Conservation (phyloP, 2,888 invertebrate species). For the Tiliacea citrago region DNA sequence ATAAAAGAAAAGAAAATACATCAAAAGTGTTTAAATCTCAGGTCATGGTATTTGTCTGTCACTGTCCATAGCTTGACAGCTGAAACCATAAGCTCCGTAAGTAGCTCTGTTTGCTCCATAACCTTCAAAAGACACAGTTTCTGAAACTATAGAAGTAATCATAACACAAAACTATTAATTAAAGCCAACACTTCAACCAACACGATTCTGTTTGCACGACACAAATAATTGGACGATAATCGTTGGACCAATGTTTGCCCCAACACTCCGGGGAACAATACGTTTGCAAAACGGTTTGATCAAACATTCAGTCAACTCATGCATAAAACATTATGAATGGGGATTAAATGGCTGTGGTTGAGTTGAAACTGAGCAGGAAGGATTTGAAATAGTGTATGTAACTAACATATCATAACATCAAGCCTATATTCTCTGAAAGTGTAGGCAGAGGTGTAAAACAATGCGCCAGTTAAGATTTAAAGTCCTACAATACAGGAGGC, state of each 20-base stretch:
- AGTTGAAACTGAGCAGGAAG: conserved; percentile 5
- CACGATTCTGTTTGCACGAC: conserved; percentile 31
- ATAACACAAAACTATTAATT: neutral
- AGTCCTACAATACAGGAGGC: too few species aligned
- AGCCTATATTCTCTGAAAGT: neutral
- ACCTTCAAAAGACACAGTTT: neutral
- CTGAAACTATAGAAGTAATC: neutral
- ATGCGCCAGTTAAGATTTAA: neutral
- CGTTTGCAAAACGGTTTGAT: conserved; percentile 38
- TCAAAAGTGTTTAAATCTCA: too few species aligned
- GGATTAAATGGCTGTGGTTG: conserved; percentile 14
- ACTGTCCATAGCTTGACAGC: neutral
- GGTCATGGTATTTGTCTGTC: neutral
- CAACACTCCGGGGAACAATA: conserved; percentile 36
- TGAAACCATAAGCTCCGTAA: neutral
- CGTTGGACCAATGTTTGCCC: conserved; percentile 43
- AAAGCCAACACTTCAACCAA: neutral
- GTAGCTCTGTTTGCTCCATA: neutral
- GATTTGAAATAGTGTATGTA: conserved; percentile 13
- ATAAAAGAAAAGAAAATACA: too few species aligned
- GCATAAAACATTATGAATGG: conserved; percentile 33
- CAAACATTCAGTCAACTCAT: conserved; percentile 43
- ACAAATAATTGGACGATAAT: conserved; percentile 43
- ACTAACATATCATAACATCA: neutral
- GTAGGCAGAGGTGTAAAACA: too few species aligned